A percentile compares a stretch with the other conserved stretches of the same genome.
phyloP scores from a whole-genome alignment of 2,888 invertebrate species.

The Melieria crassipennis region DNA sequence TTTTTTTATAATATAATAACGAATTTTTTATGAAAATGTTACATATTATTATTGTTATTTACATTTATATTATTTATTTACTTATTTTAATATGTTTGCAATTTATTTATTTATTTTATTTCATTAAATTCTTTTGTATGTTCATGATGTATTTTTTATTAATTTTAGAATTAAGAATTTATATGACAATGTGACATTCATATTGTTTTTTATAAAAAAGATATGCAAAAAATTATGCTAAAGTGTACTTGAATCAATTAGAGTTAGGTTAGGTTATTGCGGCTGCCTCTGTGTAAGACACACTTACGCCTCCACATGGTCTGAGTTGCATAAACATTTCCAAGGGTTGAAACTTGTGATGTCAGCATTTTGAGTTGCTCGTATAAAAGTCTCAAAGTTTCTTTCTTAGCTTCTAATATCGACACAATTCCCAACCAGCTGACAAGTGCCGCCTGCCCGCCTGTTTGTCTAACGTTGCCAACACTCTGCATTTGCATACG shows the following conservation, averaged over 20 bases:
- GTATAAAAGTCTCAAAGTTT: no score
- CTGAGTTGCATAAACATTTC: no score
- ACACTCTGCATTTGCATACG: not conserved
- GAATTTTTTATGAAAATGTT: not conserved
- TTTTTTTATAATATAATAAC: not conserved
- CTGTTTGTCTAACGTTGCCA: no score
- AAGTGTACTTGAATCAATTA: no score
- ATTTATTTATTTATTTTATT: not conserved
- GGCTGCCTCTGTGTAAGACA: no score
- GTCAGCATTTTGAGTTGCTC: no score
- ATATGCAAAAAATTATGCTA: not conserved
- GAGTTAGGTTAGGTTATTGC: no score
- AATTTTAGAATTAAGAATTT: constrained; percentile 15
- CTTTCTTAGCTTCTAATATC: no score
- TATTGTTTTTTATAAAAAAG: not conserved
- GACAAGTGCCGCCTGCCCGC: no score
- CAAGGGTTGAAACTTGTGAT: no score
- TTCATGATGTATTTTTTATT: constrained; percentile 11
- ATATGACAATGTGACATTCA: not conserved
- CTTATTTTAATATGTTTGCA: not conserved
- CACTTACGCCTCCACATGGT: no score
- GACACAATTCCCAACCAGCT: no score
- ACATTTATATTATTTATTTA: constrained; percentile 11
- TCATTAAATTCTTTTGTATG: not conserved
- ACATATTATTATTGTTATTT: constrained; percentile 17